Percentiles rank a stretch among this genome's conserved stretches.
Conservation (phyloP, 2,888 invertebrate species). For the Spisula subtruncata region DNA sequence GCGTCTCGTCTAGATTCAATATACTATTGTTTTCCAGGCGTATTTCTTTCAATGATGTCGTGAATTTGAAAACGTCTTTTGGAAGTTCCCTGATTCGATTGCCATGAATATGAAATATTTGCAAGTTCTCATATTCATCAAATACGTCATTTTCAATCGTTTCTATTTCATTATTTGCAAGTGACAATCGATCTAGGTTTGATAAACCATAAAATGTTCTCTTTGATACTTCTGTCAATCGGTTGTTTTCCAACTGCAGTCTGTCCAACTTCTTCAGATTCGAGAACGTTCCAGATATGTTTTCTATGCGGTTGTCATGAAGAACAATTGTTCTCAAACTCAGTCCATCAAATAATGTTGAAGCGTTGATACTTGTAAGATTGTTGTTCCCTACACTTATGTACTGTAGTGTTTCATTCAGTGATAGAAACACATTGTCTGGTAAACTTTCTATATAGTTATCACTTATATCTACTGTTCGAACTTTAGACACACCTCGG, state of each 20-base stretch:
- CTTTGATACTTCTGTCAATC: background rate
- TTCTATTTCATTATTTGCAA: slow-evolving; percentile 24
- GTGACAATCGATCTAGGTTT: background rate
- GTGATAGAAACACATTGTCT: slow-evolving; percentile 13
- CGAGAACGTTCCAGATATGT: background rate
- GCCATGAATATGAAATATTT: background rate
- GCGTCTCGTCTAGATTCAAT: background rate
- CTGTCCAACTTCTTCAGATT: background rate
- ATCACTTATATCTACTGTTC: background rate
- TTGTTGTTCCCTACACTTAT: slow-evolving; percentile 22
- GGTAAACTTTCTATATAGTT: slow-evolving; percentile 15
- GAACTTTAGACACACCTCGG: slow-evolving; percentile 1
- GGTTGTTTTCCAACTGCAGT: slow-evolving; percentile 33
- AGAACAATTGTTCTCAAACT: background rate
- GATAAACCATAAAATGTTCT: slow-evolving; percentile 33
- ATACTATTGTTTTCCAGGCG: slow-evolving; percentile 24
- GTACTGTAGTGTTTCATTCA: slow-evolving; percentile 21
- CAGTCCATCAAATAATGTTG: background rate
- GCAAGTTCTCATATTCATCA: slow-evolving; percentile 6
- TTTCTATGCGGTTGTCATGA: background rate
- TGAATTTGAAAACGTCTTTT: slow-evolving; percentile 1
- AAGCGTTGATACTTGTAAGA: background rate
- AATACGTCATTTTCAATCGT: slow-evolving; percentile 24
- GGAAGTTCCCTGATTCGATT: slow-evolving; percentile 32
- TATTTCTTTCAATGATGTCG: background rate